Conservation (phyloP, 2,797 vertebrate species). For the Zonotrichia albicollis region DNA sequence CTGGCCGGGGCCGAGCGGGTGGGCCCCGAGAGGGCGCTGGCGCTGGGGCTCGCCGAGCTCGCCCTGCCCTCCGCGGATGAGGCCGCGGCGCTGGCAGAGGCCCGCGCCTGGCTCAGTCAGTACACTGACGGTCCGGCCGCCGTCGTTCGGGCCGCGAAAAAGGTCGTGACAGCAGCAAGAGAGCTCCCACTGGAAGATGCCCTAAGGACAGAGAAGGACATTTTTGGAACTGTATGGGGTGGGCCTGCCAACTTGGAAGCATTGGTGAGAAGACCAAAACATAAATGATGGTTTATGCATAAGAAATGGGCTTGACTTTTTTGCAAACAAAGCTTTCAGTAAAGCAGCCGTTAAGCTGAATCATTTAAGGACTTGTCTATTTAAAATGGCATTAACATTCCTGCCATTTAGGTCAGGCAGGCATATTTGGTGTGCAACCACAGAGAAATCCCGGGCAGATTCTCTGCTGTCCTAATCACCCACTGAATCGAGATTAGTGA, state of each 20-base stretch:
- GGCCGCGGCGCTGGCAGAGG: constrained; percentile 61
- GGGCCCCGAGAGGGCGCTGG: constrained; percentile 75
- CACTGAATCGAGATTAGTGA: constrained; percentile 15
- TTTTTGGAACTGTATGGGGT: constrained; percentile 92
- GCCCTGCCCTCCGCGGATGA: constrained; percentile 67
- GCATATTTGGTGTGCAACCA: neutral
- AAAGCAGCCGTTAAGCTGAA: neutral
- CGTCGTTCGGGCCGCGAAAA: constrained; percentile 87
- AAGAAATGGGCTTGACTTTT: neutral
- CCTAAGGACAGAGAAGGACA: constrained; percentile 85
- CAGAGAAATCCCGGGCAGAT: neutral
- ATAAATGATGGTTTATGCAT: constrained; percentile 59
- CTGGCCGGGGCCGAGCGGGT: constrained; percentile 80
- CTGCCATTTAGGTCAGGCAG: neutral
- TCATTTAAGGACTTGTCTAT: neutral
- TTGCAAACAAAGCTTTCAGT: neutral
- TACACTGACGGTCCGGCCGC: constrained; percentile 80
- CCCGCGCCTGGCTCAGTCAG: constrained; percentile 82
- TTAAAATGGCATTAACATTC: neutral
- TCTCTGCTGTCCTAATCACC: constrained; percentile 8
- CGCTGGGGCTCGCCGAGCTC: constrained; percentile 82
- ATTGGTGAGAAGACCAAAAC: constrained; percentile 82
- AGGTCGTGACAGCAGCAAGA: constrained; percentile 82
- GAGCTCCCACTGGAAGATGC: constrained; percentile 86
- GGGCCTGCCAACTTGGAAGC: constrained; percentile 88